A percentile compares a stretch with the other conserved stretches of the same genome.
Conservation (phyloP, 92 coral and sea anemone genomes). For the Bergia puertoricense region DNA sequence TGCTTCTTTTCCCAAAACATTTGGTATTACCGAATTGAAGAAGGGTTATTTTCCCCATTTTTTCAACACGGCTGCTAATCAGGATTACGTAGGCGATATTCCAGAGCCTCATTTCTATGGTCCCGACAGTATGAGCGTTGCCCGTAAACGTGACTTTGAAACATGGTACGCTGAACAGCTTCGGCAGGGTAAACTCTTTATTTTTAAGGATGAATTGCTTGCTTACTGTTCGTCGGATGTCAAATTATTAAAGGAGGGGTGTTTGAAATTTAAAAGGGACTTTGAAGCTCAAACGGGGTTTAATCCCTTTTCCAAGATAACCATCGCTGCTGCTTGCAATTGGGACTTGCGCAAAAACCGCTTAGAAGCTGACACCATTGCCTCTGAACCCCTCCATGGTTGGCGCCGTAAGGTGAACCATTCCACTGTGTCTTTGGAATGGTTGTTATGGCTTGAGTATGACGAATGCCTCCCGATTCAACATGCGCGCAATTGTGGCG, state of each 20-base stretch:
- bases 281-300: not conserved
- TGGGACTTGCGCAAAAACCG: not conserved
- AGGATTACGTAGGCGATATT: slow-evolving; percentile 12
- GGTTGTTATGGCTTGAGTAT: slow-evolving; percentile 17
- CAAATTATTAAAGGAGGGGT: not conserved
- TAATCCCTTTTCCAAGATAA: not conserved
- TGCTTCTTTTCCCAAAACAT: slow-evolving; percentile 19
- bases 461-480: not conserved
- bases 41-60: not conserved
- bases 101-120: slow-evolving; percentile 17
- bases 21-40: slow-evolving; percentile 1
- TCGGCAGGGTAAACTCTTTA: not conserved
- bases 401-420: slow-evolving; percentile 30
- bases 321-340: slow-evolving; percentile 3
- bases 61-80: slow-evolving; percentile 10
- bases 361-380: not conserved
- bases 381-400: slow-evolving; percentile 7
- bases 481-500: not conserved
- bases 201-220: not conserved
- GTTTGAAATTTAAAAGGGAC: not conserved
- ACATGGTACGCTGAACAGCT: slow-evolving; percentile 3
- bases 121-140: not conserved
- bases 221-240: slow-evolving; percentile 1
- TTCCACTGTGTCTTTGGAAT: not conserved
- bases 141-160: not conserved